Evolutionary conservation across 2,113 vertebrate species (phyloP).

Genomic region (Neolamprologus modestus): DNA sequence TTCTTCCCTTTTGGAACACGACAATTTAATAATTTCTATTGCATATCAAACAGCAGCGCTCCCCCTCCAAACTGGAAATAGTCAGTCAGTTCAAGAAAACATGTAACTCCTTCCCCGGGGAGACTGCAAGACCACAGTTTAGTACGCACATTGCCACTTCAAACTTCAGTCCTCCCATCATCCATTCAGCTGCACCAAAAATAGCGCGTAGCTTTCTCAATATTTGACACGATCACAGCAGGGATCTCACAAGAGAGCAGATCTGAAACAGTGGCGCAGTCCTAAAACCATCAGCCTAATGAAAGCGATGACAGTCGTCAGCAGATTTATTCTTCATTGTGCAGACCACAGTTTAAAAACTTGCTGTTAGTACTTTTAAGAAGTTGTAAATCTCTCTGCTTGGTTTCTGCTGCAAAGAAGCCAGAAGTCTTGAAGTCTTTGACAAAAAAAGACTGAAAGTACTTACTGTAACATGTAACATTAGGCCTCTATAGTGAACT

Average conservation of each 20-base stretch:
- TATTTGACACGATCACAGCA: not conserved
- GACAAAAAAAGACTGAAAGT: not conserved
- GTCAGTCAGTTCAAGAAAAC: not conserved
- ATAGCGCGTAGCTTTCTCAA: not conserved
- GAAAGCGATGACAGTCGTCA: not conserved
- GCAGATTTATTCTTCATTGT: not conserved
- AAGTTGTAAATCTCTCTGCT: constrained; percentile 7
- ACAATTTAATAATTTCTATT: not conserved
- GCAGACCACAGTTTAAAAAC: not conserved
- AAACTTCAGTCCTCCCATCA: not conserved
- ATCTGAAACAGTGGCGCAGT: not conserved
- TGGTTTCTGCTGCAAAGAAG: not conserved
- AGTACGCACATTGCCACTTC: not conserved
- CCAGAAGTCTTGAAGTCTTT: not conserved
- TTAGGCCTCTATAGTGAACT: not conserved
- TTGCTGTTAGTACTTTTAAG: not conserved
- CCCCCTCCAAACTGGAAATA: not conserved
- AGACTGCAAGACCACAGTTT: not conserved
- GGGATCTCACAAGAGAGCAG: not conserved
- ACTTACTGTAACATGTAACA: not conserved
- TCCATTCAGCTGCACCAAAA: not conserved
- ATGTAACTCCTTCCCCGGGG: not conserved
- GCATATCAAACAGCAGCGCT: not conserved
- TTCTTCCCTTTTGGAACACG: not conserved
- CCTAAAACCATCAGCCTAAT: not conserved